Conservation (phyloP, 2,888 invertebrate species). For the Pharmacophagus antenor region DNA sequence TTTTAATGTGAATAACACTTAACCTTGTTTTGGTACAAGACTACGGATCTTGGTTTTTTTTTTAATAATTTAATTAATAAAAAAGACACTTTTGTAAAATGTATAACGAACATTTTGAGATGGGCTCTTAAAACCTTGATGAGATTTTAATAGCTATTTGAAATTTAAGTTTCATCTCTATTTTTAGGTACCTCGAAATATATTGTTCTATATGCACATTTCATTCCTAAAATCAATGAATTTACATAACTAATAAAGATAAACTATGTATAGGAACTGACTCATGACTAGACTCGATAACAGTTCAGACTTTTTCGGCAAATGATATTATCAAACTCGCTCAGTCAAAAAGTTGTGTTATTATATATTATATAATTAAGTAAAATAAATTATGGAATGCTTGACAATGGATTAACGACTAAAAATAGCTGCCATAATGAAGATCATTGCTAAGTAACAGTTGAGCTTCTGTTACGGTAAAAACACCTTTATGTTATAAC, state of each 20-base stretch:
- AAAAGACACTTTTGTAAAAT: conserved; percentile 25
- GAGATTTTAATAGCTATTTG: not conserved
- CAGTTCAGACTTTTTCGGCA: conserved; percentile 62
- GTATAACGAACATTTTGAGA: not conserved
- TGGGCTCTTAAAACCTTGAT: not conserved
- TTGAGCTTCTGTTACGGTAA: conserved; percentile 43
- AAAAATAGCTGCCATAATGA: conserved; percentile 69
- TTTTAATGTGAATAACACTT: conserved; percentile 32
- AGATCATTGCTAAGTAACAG: conserved; percentile 47
- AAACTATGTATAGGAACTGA: conserved; percentile 45
- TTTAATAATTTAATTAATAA: not conserved
- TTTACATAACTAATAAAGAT: conserved; percentile 31
- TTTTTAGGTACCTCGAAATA: conserved; percentile 28
- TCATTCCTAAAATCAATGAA: conserved; percentile 15
- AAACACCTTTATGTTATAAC: conserved; percentile 36
- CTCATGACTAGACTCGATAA: conserved; percentile 46
- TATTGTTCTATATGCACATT: conserved; percentile 2
- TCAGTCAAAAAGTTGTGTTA: conserved; percentile 61
- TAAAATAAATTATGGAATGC: conserved; percentile 35
- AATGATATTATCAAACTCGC: conserved; percentile 47
- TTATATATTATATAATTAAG: conserved; percentile 40
- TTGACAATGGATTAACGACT: conserved; percentile 33
- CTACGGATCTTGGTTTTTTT: not conserved
- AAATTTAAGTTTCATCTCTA: not conserved
- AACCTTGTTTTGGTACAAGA: not conserved